A percentile compares a stretch with the other conserved stretches of the same genome.
Conservation (phyloP, 2,888 invertebrate genomes). For the Rapana venosa region DNA sequence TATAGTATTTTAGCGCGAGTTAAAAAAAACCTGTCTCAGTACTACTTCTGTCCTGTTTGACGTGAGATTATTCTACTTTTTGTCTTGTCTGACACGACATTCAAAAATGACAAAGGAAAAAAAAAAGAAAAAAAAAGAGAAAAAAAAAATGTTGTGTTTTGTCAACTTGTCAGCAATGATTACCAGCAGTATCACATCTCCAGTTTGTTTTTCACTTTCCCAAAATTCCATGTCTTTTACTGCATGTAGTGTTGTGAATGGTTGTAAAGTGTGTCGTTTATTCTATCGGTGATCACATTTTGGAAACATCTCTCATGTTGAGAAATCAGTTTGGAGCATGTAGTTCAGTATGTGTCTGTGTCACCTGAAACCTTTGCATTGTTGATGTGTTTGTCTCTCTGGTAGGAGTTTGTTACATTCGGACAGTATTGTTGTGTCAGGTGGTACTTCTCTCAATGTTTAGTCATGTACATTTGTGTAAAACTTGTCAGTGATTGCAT, state of each 20-base stretch:
- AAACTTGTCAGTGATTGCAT: slow-evolving; percentile 2
- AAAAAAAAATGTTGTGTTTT: too few species aligned
- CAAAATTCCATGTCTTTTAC: background rate
- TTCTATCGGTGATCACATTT: slow-evolving; percentile 13
- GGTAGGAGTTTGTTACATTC: slow-evolving; percentile 19
- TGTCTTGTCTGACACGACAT: too few species aligned
- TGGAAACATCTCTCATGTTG: background rate
- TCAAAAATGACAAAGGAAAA: too few species aligned
- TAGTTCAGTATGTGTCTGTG: background rate
- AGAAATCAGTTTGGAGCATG: background rate
- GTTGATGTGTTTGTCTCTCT: background rate
- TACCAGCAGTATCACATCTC: background rate
- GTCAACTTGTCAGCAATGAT: background rate
- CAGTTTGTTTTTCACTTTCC: background rate
- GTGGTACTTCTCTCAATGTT: background rate
- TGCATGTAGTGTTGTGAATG: slow-evolving; percentile 14
- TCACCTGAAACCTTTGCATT: background rate
- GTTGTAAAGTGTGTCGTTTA: background rate
- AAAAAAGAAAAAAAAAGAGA: background rate
- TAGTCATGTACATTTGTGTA: slow-evolving; percentile 16
- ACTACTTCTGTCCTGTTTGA: background rate
- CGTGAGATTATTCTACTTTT: background rate
- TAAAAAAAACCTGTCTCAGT: background rate
- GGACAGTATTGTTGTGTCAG: slow-evolving; percentile 18
- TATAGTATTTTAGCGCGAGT: too few species aligned